Conservation (phyloP, 2,113 vertebrate genomes). For the Callaeas wilsoni region DNA sequence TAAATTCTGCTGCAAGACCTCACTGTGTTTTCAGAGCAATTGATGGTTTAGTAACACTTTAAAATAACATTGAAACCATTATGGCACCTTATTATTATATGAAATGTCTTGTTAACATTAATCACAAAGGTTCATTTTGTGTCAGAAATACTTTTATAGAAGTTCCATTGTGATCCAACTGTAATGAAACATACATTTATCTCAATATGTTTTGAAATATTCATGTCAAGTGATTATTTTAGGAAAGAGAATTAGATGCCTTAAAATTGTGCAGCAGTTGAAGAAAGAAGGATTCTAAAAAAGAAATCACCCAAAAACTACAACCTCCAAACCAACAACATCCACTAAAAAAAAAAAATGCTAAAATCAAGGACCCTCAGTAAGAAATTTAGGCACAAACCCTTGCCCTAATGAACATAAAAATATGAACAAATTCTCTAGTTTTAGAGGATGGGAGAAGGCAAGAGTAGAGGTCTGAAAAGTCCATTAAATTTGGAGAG, state of each 20-base stretch:
- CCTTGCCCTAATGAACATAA: neutral
- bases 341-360: neutral
- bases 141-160: constrained; percentile 39
- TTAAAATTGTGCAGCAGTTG: neutral
- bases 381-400: neutral
- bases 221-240: constrained; percentile 18
- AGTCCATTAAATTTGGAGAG: neutral
- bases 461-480: neutral
- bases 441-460: neutral
- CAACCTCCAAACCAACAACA: neutral
- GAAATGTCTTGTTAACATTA: constrained; percentile 60
- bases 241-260: neutral
- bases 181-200: constrained; percentile 59
- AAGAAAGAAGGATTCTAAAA: neutral
- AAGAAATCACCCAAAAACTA: neutral
- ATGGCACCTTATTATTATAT: constrained; percentile 51
- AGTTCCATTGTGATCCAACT: constrained; percentile 47
- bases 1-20: constrained; percentile 36
- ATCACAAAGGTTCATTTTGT: constrained; percentile 48
- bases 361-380: neutral
- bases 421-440: neutral
- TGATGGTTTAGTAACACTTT: constrained; percentile 68
- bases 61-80: constrained; percentile 65
- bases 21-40: constrained; percentile 58
- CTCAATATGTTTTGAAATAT: constrained; percentile 49